phyloP scores from a whole-genome alignment of 2,113 vertebrate species.

The Ictidomys tridecemlineatus region DNA sequence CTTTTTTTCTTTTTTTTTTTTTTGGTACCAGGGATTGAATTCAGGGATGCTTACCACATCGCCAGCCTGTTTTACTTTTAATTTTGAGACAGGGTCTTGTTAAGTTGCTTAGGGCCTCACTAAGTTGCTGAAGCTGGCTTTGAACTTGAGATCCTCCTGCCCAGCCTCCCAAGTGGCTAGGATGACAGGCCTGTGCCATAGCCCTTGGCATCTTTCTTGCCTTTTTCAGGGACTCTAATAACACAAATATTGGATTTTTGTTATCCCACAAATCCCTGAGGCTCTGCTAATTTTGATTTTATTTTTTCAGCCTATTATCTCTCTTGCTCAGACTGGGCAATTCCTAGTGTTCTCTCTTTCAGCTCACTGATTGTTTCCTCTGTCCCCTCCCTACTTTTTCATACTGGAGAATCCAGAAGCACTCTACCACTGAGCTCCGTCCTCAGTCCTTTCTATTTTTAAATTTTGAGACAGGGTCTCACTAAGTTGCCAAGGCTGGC shows the following conservation, averaged over 20 bases:
- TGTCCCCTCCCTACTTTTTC: background rate
- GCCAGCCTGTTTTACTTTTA: too few relatives aligned
- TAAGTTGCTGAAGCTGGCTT: too few relatives aligned
- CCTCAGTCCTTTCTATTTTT: background rate
- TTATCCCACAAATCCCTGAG: background rate
- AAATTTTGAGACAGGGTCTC: background rate
- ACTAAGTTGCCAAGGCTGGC: background rate
- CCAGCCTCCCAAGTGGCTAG: too few relatives aligned
- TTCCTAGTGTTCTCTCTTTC: background rate
- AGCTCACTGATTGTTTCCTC: background rate
- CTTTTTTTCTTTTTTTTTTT: too few relatives aligned
- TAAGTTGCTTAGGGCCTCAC: too few relatives aligned
- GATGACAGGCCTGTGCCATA: too few relatives aligned
- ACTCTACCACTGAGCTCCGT: background rate
- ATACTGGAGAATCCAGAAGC: background rate
- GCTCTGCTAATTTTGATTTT: background rate
- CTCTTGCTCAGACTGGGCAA: background rate
- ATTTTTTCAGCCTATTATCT: background rate
- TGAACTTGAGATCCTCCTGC: too few relatives aligned
- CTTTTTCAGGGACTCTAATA: background rate
- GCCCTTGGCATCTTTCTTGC: background rate
- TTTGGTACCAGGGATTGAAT: too few relatives aligned
- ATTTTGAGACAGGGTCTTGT: too few relatives aligned
- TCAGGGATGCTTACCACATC: too few relatives aligned
- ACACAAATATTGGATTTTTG: constrained; percentile 1